Evolutionary conservation across 1,140 invertebrate genomes (phyloP), one percentile per base, ranked within the genome.

Genomic region (Cherax quadricarinatus): DNA sequence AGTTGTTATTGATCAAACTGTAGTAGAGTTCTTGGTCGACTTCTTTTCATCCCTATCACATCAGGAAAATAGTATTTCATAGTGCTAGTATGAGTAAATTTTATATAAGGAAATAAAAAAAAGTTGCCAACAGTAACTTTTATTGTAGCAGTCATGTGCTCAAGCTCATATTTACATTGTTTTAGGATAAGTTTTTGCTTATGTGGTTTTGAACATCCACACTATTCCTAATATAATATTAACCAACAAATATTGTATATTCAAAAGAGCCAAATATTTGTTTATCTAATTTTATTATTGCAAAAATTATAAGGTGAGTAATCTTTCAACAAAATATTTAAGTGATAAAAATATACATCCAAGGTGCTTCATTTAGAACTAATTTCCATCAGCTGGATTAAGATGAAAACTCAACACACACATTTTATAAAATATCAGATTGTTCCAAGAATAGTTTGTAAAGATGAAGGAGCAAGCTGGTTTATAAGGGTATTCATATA

Each of bases 101-200:
- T 21, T 70, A 16, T 10, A 30, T 75, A 3, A 75, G 12, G 70
- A 75, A 75, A 75, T 30, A 30, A 30, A 75, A 30, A 75, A 30
- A 12, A 66, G 30, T 30, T 75, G 12, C 30, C n/a, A 75, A 75
- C 70, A 24, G 24, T 75, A 75, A 75, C 70, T 75, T 75, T 75
- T 75, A 30, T 30, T 75, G 70, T 75, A 75, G 21, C 70, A 75
- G 6, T 75, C 70, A 75, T 75, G n/a, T 75, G 70, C 70, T 30
- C 9, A 75, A 75, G n/a, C 24, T 30, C 70, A 75, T 75, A 75
- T 75, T 75, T 75, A 75, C 70, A 75, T 10, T 24, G 70, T 30
- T 75, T 75, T 75, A 75, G 70, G 24, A 75, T 75, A 75, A 75
- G 70, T 75, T 24, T 73, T 12, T 30, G 24, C 7, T 30, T 21